Evolutionary conservation across 2,888 invertebrate genomes (phyloP).

Genomic region (Tenthredo scrophulariae): DNA sequence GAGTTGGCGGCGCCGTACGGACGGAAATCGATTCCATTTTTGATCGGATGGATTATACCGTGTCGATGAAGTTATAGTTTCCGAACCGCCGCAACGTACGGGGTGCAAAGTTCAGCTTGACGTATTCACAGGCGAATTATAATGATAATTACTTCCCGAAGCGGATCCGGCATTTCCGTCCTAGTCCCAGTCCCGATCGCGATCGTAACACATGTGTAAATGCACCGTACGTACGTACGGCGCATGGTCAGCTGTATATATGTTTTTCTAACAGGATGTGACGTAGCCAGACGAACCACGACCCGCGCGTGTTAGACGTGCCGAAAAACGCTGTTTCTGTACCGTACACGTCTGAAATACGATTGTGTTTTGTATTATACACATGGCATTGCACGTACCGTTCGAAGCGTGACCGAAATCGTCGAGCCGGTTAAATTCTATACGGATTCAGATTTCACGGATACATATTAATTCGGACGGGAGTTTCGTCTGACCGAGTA

Average conservation of each 20-base stretch:
- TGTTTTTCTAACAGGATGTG: slow-evolving; percentile 10
- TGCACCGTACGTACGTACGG: not conserved
- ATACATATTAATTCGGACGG: not conserved
- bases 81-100: too few species aligned
- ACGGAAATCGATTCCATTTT: slow-evolving; percentile 1
- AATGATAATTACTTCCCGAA: slow-evolving; percentile 21
- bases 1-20: not conserved
- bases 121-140: not conserved
- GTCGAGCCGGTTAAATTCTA: not conserved
- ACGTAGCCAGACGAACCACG: not conserved
- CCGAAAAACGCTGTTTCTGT: not conserved
- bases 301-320: slow-evolving; percentile 14
- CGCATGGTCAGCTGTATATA: not conserved
- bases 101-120: not conserved
- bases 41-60: too few species aligned
- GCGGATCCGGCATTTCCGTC: slow-evolving; percentile 28
- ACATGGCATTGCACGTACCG: not conserved
- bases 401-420: slow-evolving; percentile 9
- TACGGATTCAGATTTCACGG: slow-evolving; percentile 4
- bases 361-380: not conserved
- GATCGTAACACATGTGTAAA: not conserved
- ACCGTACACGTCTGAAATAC: too few species aligned
- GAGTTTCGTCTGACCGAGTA: not conserved
- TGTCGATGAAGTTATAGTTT: too few species aligned
- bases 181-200: not conserved